phyloP scores from a whole-genome alignment of 2,888 invertebrate species.

The Ectemnius cavifrons region DNA sequence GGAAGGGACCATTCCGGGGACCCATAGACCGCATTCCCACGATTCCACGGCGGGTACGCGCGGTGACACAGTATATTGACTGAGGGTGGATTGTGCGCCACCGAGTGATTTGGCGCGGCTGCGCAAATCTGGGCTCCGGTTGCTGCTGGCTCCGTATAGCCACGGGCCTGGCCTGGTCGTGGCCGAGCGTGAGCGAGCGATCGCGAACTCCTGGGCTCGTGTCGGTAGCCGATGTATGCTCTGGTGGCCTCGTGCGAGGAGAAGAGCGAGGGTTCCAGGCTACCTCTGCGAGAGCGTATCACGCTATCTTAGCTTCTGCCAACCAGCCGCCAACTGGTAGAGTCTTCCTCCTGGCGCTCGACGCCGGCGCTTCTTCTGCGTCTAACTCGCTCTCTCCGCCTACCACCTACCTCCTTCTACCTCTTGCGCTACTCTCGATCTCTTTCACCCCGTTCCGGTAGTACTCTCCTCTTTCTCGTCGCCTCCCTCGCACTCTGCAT shows the following conservation, averaged over 20 bases:
- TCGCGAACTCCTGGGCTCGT: slow-evolving; percentile 47
- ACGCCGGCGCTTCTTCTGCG: slow-evolving; percentile 29
- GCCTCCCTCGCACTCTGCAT: slow-evolving; percentile 13
- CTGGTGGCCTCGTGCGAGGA: no score
- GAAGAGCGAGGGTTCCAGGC: slow-evolving; percentile 19
- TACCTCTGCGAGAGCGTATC: slow-evolving; percentile 3
- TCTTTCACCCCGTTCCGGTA: slow-evolving; percentile 20
- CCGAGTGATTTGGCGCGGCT: slow-evolving; percentile 78
- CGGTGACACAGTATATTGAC: slow-evolving; percentile 74
- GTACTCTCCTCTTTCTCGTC: slow-evolving; percentile 21
- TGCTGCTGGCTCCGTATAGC: slow-evolving; percentile 65
- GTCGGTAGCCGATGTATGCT: slow-evolving; percentile 15
- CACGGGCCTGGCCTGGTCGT: slow-evolving; percentile 39
- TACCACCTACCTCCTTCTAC: slow-evolving; percentile 25
- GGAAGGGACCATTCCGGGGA: slow-evolving; percentile 2
- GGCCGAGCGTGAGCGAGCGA: slow-evolving; percentile 8
- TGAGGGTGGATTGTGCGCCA: slow-evolving; percentile 75
- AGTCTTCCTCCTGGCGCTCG: slow-evolving; percentile 51
- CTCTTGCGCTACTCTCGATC: slow-evolving; percentile 36
- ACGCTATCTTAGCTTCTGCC: not conserved
- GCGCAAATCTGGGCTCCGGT: slow-evolving; percentile 78
- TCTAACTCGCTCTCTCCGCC: slow-evolving; percentile 47
- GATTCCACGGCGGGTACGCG: slow-evolving; percentile 52
- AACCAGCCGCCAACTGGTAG: slow-evolving; percentile 60
- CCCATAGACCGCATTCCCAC: slow-evolving; percentile 47